These are phyloP conservation scores for Myodes glareolus DNA, from an alignment of 2,113 vertebrate species.

Conservation along the genomic window DNA sequence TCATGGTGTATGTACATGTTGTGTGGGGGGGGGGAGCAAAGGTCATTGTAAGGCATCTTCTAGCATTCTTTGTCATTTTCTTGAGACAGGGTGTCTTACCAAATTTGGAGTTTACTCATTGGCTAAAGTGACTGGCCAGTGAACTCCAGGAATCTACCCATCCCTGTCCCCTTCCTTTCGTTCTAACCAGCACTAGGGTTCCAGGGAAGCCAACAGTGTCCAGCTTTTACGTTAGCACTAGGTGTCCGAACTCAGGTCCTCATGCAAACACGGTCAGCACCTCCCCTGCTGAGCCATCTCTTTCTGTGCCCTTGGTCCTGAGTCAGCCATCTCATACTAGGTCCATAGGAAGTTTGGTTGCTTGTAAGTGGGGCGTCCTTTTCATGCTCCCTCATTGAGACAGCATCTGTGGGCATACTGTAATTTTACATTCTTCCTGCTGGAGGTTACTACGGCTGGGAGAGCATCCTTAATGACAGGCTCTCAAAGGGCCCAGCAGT, in stretches of 20 bases:
- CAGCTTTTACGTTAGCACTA: neutral
- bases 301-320: neutral
- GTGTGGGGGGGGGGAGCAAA: too few relatives aligned
- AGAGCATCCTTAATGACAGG: neutral
- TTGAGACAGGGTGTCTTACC: neutral
- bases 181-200: neutral
- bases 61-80: neutral
- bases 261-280: neutral
- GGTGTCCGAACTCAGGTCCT: neutral
- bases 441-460: constrained; percentile 8
- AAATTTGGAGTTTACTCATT: neutral
- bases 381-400: neutral
- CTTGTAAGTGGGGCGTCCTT: neutral
- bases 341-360: neutral
- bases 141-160: neutral
- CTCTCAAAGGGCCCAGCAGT: neutral
- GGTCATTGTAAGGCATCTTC: neutral
- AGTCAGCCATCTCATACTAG: neutral
- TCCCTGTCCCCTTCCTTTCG: neutral
- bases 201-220: neutral
- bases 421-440: constrained; percentile 32
- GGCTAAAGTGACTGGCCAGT: neutral
- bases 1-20: neutral
- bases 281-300: neutral
- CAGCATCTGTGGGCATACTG: neutral